Conservation (phyloP, 2,113 vertebrate species). For the Pterocles orientalis region DNA sequence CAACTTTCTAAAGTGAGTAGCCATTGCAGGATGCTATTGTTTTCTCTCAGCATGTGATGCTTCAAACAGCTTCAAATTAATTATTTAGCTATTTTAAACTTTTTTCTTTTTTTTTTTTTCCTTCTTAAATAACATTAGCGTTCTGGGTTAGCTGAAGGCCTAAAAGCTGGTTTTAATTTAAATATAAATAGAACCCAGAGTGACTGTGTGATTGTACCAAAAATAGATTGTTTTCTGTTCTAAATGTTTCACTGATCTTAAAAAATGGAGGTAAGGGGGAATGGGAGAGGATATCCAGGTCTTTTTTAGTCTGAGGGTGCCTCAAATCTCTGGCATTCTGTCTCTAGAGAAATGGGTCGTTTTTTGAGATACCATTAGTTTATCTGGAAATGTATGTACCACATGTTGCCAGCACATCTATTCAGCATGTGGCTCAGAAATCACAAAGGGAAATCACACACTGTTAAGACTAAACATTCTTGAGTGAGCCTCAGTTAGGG, state of each 20-base stretch:
- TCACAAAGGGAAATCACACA: slow-evolving; percentile 72
- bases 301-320: slow-evolving; percentile 28
- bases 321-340: slow-evolving; percentile 24
- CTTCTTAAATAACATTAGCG: not conserved
- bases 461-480: slow-evolving; percentile 75
- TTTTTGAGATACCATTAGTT: slow-evolving; percentile 55
- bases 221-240: slow-evolving; percentile 48
- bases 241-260: slow-evolving; percentile 39
- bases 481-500: slow-evolving; percentile 67
- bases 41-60: not conserved
- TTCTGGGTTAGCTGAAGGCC: slow-evolving; percentile 3
- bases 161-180: slow-evolving; percentile 59
- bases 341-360: not conserved
- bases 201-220: slow-evolving; percentile 31
- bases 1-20: not conserved
- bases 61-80: not conserved
- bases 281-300: not conserved
- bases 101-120: not conserved
- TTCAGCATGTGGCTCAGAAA: slow-evolving; percentile 65
- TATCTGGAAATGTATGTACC: slow-evolving; percentile 72
- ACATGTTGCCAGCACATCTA: slow-evolving; percentile 54
- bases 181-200: slow-evolving; percentile 46
- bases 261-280: not conserved
- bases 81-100: not conserved
- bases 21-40: not conserved